Conservation (phyloP, 2,113 vertebrate genomes). For the Protobothrops flavoviridis region DNA sequence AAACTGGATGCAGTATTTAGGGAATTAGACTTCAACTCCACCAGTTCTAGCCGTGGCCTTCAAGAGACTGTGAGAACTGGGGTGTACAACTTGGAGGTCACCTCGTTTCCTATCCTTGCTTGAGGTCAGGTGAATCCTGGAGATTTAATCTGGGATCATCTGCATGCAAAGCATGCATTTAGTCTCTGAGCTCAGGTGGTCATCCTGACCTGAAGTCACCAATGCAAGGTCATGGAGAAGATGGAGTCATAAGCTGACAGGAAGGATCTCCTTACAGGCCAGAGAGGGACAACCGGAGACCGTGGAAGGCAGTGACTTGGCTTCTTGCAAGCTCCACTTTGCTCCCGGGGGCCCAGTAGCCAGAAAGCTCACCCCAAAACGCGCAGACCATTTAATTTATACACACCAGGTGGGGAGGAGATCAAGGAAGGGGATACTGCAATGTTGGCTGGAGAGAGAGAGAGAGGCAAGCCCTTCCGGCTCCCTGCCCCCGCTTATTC, state of each 20-base stretch:
- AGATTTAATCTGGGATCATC: background rate
- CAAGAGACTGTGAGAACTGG: background rate
- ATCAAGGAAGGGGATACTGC: conserved; percentile 60
- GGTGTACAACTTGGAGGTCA: background rate
- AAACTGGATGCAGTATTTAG: too few relatives aligned
- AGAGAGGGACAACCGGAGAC: background rate
- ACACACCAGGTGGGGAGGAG: conserved; percentile 68
- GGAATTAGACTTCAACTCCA: background rate
- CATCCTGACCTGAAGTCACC: background rate
- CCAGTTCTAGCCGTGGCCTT: background rate
- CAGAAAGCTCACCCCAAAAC: conserved; percentile 45
- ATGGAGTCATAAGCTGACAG: background rate
- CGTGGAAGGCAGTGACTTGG: background rate
- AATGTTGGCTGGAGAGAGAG: conserved; percentile 75
- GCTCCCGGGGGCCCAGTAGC: conserved; percentile 39
- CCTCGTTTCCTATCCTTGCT: background rate
- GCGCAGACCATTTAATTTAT: conserved; percentile 79
- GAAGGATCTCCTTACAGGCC: background rate
- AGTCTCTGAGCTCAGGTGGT: background rate
- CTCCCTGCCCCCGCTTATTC: background rate
- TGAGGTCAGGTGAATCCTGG: background rate
- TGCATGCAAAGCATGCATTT: background rate
- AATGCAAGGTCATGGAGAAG: background rate
- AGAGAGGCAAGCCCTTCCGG: background rate
- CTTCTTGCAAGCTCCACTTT: conserved; percentile 39